Conservation (phyloP, 2,888 invertebrate species). For the Himalopsyche kuldschensis region DNA sequence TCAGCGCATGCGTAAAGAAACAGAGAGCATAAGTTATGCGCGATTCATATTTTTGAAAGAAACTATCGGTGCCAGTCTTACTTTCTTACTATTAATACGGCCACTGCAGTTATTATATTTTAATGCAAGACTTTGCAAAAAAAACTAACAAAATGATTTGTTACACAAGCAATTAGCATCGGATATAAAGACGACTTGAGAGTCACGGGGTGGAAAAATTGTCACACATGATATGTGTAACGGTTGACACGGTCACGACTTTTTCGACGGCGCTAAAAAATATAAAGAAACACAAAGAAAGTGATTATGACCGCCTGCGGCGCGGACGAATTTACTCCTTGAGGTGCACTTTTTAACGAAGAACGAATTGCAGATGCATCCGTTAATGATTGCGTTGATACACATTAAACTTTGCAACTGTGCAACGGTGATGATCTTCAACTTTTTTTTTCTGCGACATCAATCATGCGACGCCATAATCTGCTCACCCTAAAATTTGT, state of each 20-base stretch:
- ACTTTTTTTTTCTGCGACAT: not conserved
- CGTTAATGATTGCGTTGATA: not conserved
- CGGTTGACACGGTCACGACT: slow-evolving; percentile 23
- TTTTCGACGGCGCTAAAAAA: slow-evolving; percentile 17
- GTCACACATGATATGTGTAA: slow-evolving; percentile 25
- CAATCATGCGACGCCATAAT: not conserved
- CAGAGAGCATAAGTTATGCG: too few species aligned
- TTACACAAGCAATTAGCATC: slow-evolving; percentile 27
- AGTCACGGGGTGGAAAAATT: slow-evolving; percentile 16
- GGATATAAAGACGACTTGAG: not conserved
- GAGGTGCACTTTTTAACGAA: not conserved
- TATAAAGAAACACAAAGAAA: not conserved
- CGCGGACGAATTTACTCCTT: not conserved
- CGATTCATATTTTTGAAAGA: too few species aligned
- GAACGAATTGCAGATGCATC: not conserved
- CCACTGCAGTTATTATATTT: not conserved
- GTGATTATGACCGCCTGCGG: not conserved
- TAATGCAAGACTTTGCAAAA: not conserved
- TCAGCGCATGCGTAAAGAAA: too few species aligned
- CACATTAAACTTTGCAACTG: not conserved
- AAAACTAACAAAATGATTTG: slow-evolving; percentile 13
- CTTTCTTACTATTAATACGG: too few species aligned
- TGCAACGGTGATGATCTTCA: not conserved
- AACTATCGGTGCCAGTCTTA: too few species aligned
- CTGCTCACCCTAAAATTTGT: not conserved